Base-by-base conservation (phyloP, 2,113 vertebrate species). In the Thymallus thymallus region DNA sequence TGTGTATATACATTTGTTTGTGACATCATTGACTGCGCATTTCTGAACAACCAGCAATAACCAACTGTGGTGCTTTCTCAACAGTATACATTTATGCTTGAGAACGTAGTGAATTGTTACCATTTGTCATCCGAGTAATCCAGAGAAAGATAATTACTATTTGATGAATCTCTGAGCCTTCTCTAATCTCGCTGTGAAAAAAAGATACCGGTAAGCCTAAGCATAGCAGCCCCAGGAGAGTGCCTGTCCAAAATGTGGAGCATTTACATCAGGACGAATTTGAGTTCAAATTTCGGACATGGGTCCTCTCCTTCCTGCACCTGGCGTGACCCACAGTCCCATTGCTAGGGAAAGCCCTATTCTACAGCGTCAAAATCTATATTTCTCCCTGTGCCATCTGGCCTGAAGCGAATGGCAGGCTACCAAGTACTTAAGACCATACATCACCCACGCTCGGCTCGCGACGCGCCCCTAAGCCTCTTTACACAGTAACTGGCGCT, bases 131-230 rank as follows among this genome's bases (percentile, higher is more conserved):
- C 56, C 26, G 67, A 63, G 45, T 82, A 75, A 84, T 80, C 75
- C 61, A 22, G 30, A 71, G 60, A 64, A n/a, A 48, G 48, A 66
- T 13, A 75, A 66, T 72, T 58, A 68, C 67, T 75, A 46, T 85
- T 80, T 72, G 35, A 82, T 79, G 81, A 84, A 78, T 85, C 82
- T 73, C 68, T 48, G 35, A 72, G 73, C 35, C 63, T 29, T 69
- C 56, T 73, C 23, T 29, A 84, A 88, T 89, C 83, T 83, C 35
- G 76, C 61, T 72, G 35, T 72, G 30, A 60, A 68, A 16, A 16
- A 26, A 14, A 55, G 67, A 68, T 18, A 26, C 14, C 26, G 3
- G 29, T 30, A 30, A 65, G 23, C 26, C 63, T 65, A 56, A 68
- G 66, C 67, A 45, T 29, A 5, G 22, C 45, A 14, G 58, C 61